Conservation (phyloP, 1,140 invertebrate species). For the Belonocnema kinseyi region DNA sequence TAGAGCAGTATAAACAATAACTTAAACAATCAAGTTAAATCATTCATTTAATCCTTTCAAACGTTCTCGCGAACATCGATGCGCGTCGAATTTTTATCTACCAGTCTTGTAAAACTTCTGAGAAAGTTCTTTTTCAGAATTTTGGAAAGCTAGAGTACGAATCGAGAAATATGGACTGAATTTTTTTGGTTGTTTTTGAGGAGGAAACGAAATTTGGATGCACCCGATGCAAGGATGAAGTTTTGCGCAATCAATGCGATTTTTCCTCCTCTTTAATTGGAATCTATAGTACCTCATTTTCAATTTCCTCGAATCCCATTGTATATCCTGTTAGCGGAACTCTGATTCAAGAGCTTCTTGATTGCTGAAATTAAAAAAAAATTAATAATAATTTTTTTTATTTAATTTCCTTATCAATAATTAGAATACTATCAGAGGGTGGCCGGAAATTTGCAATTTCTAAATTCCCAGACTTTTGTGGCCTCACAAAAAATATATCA, state of each 20-base stretch:
- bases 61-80: neutral
- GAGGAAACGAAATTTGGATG: neutral
- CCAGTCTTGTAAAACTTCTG: neutral
- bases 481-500: too few species aligned
- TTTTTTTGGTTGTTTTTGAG: constrained; percentile 12
- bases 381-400: constrained; percentile 48
- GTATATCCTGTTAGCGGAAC: constrained; percentile 83
- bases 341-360: constrained; percentile 82
- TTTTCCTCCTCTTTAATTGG: constrained; percentile 55
- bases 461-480: too few species aligned
- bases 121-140: neutral
- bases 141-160: neutral
- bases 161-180: neutral
- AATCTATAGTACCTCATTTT: constrained; percentile 47
- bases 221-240: neutral
- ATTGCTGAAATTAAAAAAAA: constrained; percentile 78
- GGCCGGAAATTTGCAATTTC: too few species aligned
- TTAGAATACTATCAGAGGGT: too few species aligned
- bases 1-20: constrained; percentile 16
- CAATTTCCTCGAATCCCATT: constrained; percentile 81
- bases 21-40: neutral
- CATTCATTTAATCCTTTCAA: neutral
- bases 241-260: neutral
- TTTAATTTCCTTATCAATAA: too few species aligned
- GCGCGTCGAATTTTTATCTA: neutral